Evolutionary conservation across 2,113 vertebrate genomes (phyloP), one percentile per base, ranked within the genome.

Genomic region (Malaclemys terrapin): DNA sequence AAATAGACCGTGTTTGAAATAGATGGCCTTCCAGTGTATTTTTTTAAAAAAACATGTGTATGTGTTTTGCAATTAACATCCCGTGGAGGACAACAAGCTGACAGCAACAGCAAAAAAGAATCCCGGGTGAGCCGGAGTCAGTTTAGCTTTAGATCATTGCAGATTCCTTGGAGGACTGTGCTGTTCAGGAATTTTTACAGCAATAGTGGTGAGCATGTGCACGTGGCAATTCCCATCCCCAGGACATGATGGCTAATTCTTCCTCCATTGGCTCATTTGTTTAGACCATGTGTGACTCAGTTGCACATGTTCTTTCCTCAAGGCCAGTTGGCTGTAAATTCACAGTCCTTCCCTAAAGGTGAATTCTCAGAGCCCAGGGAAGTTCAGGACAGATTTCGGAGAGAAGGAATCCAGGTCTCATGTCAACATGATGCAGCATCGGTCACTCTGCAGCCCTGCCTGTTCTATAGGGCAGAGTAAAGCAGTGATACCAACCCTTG

Each of bases 1-100:
- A 97, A 96, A 93, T 91, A 92, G 95, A 90, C 57, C 35, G 75
- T 91, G 96, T 95, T 96, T 96, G 95, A 96, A 95, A 95, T 87
- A 95, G 91, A 94, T 91, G 84, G 85, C 78, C 84, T 80, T 17
- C 45, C 38, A 89, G 88, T 85, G 91, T 75, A 65, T 88, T 85
- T 91, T 76, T 87, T 57, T 75, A 20, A n/a, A 56, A 42, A 42
- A 42, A 80, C 57, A 90, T 85, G 72, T 89, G 59, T 25, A 22
- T 53, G n/a, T 92, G 95, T 84, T 91, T 96, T 94, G 88, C 89
- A 96, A 92, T 90, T 92, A 91, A 54, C 50, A 80, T 88, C 91
- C 91, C 93, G 27, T 57, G 78, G 91, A 94, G 95, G 88, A 89
- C 92, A 92, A 89, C 84, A 62, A 79, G 56, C 89, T 89, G 92